Evolutionary conservation across 2,888 invertebrate genomes (phyloP), one percentile per base, ranked within the genome.

Genomic region (Flabesymbios commensalis): DNA sequence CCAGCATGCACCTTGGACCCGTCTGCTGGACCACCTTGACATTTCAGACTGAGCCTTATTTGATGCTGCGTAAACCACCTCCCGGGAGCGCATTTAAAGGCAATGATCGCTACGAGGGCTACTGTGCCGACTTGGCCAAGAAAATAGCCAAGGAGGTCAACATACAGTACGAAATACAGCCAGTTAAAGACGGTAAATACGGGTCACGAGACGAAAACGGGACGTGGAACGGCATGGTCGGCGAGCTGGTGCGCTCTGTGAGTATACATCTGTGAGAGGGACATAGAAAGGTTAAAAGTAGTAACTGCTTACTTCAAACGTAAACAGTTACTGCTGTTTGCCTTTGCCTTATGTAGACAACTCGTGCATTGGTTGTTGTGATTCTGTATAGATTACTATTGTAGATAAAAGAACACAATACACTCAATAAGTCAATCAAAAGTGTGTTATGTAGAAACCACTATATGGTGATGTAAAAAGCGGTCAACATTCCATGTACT

Each of bases 71-170:
- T 39, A 64, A 64, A 26, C 60, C 67, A 22, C 43, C 61, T 36
- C 72, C 72, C 39, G 51, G 41, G 3, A 19, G 22, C 14, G 26
- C 10, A 17, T 22, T 53, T 2, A 29, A 57, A 33, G 93, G 94
- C 3, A 90, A 93, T 60, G 92, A 94, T 77, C 1, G 28, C 7
- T 83, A 82, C 68, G 64, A 5, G 90, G 93, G 83, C 10, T 85
- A 79, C 72, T 85, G 84, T 69, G 77, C 81, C 19, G 84, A 85
- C 66, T 68, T 85, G 26, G 77, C 83, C n/a, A 66, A 74, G 56
- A 74, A 77, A 53, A 76, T 84, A 33, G 75, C 81, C 2, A 64
- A 72, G 48, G 71, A 75, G 58, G 78, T 82, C 26, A 75, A 76
- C 14, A 82, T 83, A 69, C 75, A 79, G n/a, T 84, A 83, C 72